Evolutionary conservation across 2,797 vertebrate genomes (phyloP).

Genomic region (Lepus townsendii): DNA sequence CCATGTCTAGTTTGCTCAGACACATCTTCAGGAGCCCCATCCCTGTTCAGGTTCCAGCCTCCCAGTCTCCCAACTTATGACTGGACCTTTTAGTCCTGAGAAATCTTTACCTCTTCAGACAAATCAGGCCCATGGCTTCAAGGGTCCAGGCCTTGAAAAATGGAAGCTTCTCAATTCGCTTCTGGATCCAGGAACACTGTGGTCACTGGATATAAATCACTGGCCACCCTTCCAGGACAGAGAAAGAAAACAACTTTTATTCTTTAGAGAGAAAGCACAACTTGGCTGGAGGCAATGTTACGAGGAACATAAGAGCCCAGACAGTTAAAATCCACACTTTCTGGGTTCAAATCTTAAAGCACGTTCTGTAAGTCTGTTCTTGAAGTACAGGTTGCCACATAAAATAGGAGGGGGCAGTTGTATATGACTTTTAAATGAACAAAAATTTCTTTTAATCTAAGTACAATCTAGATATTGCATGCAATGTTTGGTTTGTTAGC

Average conservation of each 20-base stretch:
- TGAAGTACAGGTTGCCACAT: not conserved
- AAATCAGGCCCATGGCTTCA: not conserved
- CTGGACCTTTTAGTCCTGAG: not conserved
- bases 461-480: not conserved
- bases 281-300: not conserved
- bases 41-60: not conserved
- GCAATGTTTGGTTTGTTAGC: constrained; percentile 10
- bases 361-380: not conserved
- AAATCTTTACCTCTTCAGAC: not conserved
- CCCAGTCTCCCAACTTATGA: not conserved
- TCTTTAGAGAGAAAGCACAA: not conserved
- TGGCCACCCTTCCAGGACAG: not conserved
- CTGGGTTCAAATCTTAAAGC: not conserved
- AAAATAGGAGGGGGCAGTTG: not conserved
- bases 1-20: not conserved
- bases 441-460: constrained; percentile 3
- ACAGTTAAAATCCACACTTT: not conserved
- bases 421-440: not conserved
- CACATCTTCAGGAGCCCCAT: not conserved
- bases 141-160: not conserved
- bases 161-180: not conserved
- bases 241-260: not conserved
- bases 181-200: not conserved
- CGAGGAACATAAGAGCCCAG: not conserved
- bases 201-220: not conserved